These are phyloP conservation scores for Leptinotarsa haldemani DNA, from an alignment of 2,888 invertebrate genomes.

Conservation along the genomic window DNA sequence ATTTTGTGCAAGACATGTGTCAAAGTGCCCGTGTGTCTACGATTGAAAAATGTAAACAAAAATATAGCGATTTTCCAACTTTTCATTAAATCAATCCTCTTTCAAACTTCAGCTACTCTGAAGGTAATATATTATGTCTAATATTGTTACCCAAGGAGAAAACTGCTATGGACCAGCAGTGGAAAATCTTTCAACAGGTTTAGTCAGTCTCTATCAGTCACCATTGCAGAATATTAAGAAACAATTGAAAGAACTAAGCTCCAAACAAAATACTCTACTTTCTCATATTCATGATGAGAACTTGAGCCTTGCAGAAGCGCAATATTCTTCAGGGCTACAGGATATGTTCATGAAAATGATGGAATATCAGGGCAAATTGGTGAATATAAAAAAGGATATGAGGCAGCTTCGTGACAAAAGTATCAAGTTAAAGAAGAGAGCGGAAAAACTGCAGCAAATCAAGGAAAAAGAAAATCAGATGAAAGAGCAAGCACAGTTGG, in stretches of 20 bases:
- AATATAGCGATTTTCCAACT: no score
- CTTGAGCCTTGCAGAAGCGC: slow-evolving; percentile 46
- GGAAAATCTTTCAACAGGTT: slow-evolving; percentile 38
- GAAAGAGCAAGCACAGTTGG: slow-evolving; percentile 36
- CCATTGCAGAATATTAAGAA: slow-evolving; percentile 40
- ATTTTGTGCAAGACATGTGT: no score
- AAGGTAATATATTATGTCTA: not conserved
- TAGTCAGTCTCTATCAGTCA: slow-evolving; percentile 41
- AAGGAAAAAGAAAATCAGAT: slow-evolving; percentile 41
- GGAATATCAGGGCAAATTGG: slow-evolving; percentile 47
- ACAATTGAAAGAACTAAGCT: slow-evolving; percentile 46
- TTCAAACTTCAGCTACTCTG: no score
- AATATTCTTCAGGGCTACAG: slow-evolving; percentile 46
- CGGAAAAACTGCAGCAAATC: slow-evolving; percentile 41
- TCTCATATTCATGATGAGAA: slow-evolving; percentile 49
- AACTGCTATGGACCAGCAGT: slow-evolving; percentile 38
- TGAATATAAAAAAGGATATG: slow-evolving; percentile 49
- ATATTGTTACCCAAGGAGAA: not conserved
- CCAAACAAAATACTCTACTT: slow-evolving; percentile 45
- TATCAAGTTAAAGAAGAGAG: slow-evolving; percentile 49
- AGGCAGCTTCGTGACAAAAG: slow-evolving; percentile 47
- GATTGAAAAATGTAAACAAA: no score
- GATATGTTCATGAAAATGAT: slow-evolving; percentile 49
- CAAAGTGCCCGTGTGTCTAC: no score
- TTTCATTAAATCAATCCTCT: no score